These are phyloP conservation scores for Dynastes grantii DNA, from an alignment of 2,888 invertebrate genomes.

Conservation along the genomic window DNA sequence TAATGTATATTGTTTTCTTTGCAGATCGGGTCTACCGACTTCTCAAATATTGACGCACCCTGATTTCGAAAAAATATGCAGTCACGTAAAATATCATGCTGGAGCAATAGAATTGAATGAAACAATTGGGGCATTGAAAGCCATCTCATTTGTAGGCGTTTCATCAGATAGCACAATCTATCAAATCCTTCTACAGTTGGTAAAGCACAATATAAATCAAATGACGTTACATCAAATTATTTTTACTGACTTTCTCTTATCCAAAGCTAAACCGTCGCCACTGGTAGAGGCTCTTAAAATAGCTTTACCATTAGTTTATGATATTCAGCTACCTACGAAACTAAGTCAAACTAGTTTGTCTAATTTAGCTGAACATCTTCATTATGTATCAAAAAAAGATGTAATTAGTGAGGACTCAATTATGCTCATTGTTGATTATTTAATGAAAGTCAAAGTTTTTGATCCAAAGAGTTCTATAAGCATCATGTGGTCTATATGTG, in stretches of 20 bases:
- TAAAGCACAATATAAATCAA: conserved; percentile 76
- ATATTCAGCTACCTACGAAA: conserved; percentile 75
- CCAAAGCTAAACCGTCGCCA: conserved; percentile 72
- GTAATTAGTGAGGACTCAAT: conserved; percentile 71
- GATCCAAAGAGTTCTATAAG: conserved; percentile 71
- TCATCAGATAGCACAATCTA: conserved; percentile 75
- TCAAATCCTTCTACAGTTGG: conserved; percentile 77
- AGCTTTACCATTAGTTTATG: conserved; percentile 80
- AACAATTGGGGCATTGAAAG: conserved; percentile 75
- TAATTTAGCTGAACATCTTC: conserved; percentile 73
- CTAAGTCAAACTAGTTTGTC: conserved; percentile 73
- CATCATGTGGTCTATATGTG: conserved; percentile 75
- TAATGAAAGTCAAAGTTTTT: conserved; percentile 71
- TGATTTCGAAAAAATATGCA: conserved; percentile 75
- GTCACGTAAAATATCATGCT: conserved; percentile 73
- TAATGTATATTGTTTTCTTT: conserved; percentile 54
- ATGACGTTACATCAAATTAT: conserved; percentile 76
- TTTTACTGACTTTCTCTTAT: conserved; percentile 76
- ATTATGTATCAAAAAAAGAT: conserved; percentile 72
- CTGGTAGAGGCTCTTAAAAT: conserved; percentile 77
- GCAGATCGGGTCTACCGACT: conserved; percentile 67
- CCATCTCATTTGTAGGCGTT: conserved; percentile 75
- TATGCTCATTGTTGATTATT: conserved; percentile 72
- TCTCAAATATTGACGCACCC: conserved; percentile 72
- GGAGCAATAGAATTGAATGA: conserved; percentile 73